Conservation (phyloP, 2,113 vertebrate genomes). For the Cinclus mexicanus region DNA sequence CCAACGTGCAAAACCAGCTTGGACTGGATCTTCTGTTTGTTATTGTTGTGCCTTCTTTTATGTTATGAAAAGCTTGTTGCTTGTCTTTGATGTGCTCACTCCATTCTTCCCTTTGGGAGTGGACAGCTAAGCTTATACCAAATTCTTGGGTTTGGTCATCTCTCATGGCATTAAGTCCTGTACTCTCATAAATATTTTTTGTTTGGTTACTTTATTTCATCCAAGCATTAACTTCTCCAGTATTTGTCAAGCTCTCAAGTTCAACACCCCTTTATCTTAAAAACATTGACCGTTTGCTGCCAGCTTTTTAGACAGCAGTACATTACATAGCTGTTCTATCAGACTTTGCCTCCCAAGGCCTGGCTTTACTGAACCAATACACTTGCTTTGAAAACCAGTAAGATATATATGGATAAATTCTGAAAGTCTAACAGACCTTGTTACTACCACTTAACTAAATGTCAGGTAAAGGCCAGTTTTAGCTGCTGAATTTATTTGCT, state of each 20-base stretch:
- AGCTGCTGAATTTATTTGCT: neutral
- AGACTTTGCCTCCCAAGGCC: neutral
- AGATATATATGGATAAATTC: neutral
- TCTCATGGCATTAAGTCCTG: neutral
- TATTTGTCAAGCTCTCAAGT: neutral
- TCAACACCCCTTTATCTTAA: fast-evolving
- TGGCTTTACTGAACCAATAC: neutral
- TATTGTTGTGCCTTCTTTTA: neutral
- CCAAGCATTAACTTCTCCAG: neutral
- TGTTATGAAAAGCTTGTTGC: neutral
- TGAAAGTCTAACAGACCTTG: neutral
- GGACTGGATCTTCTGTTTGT: neutral
- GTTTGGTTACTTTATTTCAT: neutral
- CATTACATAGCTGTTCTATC: neutral
- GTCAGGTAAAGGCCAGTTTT: neutral
- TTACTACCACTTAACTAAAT: neutral
- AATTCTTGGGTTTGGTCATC: neutral
- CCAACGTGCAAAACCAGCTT: neutral
- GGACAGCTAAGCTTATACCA: neutral
- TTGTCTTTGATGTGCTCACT: neutral
- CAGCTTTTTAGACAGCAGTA: neutral
- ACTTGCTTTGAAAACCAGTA: neutral
- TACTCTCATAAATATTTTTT: neutral
- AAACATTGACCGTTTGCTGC: neutral
- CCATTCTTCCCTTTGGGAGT: neutral